Evolutionary conservation across 2,888 invertebrate species (phyloP).

Genomic region (Steinernema hermaphroditum): DNA sequence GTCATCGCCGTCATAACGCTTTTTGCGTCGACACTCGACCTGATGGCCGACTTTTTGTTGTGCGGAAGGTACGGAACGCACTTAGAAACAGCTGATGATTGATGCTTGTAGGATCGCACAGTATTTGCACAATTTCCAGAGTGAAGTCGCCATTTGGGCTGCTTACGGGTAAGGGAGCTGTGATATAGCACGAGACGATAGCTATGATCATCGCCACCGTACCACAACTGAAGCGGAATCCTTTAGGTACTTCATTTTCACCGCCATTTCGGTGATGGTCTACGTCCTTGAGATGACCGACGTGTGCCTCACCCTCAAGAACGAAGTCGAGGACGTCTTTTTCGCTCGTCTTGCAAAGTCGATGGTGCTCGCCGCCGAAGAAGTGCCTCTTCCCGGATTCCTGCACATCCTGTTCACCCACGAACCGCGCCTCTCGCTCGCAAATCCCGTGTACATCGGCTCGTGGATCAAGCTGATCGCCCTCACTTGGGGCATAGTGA

Average conservation of each 20-base stretch:
- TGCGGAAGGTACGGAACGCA: conserved; percentile 50
- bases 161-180: conserved; percentile 39
- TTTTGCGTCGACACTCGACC: conserved; percentile 63
- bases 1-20: conserved; percentile 65
- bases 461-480: conserved; percentile 57
- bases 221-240: too few relatives aligned
- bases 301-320: conserved; percentile 64
- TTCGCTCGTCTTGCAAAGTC: conserved; percentile 66
- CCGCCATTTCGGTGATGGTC: conserved; percentile 61
- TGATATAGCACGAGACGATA: too few relatives aligned
- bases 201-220: too few relatives aligned
- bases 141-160: conserved; percentile 48
- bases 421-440: conserved; percentile 62
- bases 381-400: conserved; percentile 64
- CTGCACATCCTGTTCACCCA: conserved; percentile 63
- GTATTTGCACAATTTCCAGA: conserved; percentile 60
- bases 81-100: conserved; percentile 13
- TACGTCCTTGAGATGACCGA: conserved; percentile 65
- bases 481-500: conserved; percentile 65
- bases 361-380: conserved; percentile 63
- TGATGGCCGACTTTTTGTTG: conserved; percentile 65
- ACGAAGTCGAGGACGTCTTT: conserved; percentile 65
- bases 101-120: conserved; percentile 53
- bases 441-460: conserved; percentile 61
- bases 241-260: conserved; percentile 65